These are phyloP conservation scores for Arctocebus calabarensis DNA, from an alignment of 2,797 vertebrate species.

Conservation along the genomic window DNA sequence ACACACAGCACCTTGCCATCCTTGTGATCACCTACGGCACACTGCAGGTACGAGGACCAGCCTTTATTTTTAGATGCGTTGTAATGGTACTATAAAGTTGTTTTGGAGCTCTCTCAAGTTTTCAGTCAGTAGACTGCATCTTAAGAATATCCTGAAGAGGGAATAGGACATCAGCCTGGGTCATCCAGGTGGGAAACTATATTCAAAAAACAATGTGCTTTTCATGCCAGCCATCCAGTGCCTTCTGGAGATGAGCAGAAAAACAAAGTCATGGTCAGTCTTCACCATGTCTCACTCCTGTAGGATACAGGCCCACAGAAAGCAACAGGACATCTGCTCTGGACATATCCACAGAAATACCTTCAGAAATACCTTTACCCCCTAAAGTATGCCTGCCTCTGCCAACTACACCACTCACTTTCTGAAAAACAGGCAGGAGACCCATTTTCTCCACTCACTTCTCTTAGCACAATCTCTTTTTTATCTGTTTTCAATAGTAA, in stretches of 20 bases:
- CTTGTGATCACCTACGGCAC: not conserved
- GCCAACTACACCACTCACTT: not conserved
- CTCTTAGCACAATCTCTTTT: not conserved
- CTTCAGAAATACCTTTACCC: not conserved
- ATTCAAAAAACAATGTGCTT: not conserved
- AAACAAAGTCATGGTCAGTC: not conserved
- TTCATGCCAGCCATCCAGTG: not conserved
- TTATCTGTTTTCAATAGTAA: not conserved
- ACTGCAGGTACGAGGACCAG: no score
- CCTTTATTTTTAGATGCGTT: not conserved
- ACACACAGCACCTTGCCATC: not conserved
- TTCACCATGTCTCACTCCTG: not conserved
- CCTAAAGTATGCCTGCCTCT: not conserved
- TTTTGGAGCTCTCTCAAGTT: not conserved
- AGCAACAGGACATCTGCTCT: not conserved
- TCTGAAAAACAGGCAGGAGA: not conserved
- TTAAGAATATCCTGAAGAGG: not conserved
- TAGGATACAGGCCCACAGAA: not conserved
- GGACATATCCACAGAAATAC: not conserved
- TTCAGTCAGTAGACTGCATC: not conserved
- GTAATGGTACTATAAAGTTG: not conserved
- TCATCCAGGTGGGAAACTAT: not conserved
- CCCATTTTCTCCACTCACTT: not conserved
- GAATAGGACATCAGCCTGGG: not conserved
- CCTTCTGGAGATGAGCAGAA: not conserved